Evolutionary conservation across 2,888 invertebrate species (phyloP).

Genomic region (Tinea pellionella): DNA sequence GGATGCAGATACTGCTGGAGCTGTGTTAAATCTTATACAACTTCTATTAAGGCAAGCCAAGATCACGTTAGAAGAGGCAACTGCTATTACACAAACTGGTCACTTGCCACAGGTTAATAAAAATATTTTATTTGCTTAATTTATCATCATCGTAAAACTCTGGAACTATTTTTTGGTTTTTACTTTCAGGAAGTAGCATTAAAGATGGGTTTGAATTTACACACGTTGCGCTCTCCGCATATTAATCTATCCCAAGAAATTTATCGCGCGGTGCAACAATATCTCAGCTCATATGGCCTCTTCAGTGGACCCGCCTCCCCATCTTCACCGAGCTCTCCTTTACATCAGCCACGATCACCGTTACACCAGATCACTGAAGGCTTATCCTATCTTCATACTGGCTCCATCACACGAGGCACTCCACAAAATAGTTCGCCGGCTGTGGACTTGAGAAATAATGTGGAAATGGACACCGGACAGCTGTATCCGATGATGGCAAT

Average conservation of each 20-base stretch:
- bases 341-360: constrained; percentile 48
- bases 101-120: constrained; percentile 46
- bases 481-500: constrained; percentile 48
- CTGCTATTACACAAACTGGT: constrained; percentile 49
- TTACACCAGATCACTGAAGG: constrained; percentile 76
- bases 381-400: constrained; percentile 79
- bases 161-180: too few species aligned
- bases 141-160: constrained; percentile 16
- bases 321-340: constrained; percentile 22
- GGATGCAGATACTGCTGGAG: constrained; percentile 55
- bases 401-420: constrained; percentile 81
- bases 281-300: constrained; percentile 35
- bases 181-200: constrained; percentile 59
- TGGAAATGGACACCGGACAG: constrained; percentile 65
- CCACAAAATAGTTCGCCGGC: constrained; percentile 71
- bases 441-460: constrained; percentile 60
- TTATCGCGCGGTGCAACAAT: constrained; percentile 36
- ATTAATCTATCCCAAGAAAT: constrained; percentile 43
- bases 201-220: constrained; percentile 65
- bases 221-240: constrained; percentile 37
- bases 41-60: constrained; percentile 50
- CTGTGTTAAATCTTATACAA: constrained; percentile 47
- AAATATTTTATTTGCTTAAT: too few species aligned
- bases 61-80: constrained; percentile 42
- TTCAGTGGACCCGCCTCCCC: constrained; percentile 37